These are phyloP conservation scores for Xerus inauris DNA, from an alignment of 2,113 vertebrate genomes.

Conservation along the genomic window DNA sequence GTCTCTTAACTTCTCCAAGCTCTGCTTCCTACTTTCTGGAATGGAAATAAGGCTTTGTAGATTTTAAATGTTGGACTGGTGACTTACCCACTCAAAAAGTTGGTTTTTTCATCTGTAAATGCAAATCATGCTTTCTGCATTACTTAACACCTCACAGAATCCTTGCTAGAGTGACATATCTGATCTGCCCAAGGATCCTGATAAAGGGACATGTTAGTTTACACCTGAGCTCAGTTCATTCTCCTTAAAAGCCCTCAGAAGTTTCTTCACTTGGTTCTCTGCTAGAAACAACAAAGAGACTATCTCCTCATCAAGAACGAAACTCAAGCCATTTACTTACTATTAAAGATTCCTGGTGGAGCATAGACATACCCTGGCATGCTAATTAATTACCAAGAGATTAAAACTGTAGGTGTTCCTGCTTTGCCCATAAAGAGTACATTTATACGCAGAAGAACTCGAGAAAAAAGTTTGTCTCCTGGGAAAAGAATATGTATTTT, in stretches of 20 bases:
- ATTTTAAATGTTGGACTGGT: background rate
- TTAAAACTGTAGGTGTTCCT: background rate
- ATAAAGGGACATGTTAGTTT: background rate
- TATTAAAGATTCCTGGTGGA: background rate
- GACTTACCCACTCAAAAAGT: background rate
- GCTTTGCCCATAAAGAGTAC: background rate
- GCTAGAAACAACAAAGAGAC: background rate
- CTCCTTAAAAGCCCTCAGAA: background rate
- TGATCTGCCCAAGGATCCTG: background rate
- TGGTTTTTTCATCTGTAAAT: background rate
- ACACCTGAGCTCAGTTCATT: background rate
- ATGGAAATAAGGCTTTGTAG: background rate
- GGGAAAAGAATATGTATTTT: background rate
- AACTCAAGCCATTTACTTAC: background rate
- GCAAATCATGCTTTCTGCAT: background rate
- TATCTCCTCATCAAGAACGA: background rate
- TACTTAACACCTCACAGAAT: background rate
- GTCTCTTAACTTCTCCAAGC: background rate
- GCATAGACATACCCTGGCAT: rapidly evolving
- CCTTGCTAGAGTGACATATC: rapidly evolving
- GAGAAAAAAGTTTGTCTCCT: background rate
- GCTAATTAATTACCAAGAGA: background rate
- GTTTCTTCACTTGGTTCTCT: background rate
- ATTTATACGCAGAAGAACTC: background rate
- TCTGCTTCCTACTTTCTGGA: background rate